Conservation (phyloP, 2,888 invertebrate species). For the Rosalia funebris region DNA sequence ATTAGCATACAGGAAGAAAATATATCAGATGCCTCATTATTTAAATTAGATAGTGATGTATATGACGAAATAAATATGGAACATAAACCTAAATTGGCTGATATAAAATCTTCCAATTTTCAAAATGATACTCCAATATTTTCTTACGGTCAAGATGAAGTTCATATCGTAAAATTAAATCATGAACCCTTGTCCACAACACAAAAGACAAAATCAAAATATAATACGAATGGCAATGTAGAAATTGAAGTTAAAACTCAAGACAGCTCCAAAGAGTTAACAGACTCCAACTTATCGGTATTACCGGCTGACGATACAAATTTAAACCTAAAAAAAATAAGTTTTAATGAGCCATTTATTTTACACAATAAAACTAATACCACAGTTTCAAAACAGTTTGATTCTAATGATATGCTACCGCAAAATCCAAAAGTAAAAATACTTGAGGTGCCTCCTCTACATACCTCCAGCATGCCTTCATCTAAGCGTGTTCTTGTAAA, state of each 20-base stretch:
- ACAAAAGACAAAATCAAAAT: conserved; percentile 52
- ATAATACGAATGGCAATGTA: conserved; percentile 43
- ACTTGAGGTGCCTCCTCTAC: conserved; percentile 57
- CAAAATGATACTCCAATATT: conserved; percentile 63
- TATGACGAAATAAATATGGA: conserved; percentile 37
- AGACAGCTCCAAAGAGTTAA: conserved; percentile 56
- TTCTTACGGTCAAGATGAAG: conserved; percentile 55
- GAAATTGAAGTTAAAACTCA: conserved; percentile 25
- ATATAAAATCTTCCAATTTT: conserved; percentile 53
- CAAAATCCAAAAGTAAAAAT: conserved; percentile 53
- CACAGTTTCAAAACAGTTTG: conserved; percentile 43
- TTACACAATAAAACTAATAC: conserved; percentile 51
- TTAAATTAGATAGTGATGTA: conserved; percentile 34
- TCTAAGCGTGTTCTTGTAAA: conserved; percentile 80
- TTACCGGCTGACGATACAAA: conserved; percentile 36
- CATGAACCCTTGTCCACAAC: conserved; percentile 51
- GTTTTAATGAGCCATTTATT: conserved; percentile 47
- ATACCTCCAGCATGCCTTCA: conserved; percentile 57
- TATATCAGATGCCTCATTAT: conserved; percentile 40
- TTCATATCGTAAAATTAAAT: conserved; percentile 65
- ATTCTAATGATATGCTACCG: conserved; percentile 40
- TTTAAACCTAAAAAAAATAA: conserved; percentile 42
- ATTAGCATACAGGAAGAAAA: conserved; percentile 28
- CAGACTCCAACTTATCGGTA: conserved; percentile 54
- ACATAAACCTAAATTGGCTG: conserved; percentile 7